Conservation (phyloP, 2,888 invertebrate genomes). For the Ectobius pallidus region DNA sequence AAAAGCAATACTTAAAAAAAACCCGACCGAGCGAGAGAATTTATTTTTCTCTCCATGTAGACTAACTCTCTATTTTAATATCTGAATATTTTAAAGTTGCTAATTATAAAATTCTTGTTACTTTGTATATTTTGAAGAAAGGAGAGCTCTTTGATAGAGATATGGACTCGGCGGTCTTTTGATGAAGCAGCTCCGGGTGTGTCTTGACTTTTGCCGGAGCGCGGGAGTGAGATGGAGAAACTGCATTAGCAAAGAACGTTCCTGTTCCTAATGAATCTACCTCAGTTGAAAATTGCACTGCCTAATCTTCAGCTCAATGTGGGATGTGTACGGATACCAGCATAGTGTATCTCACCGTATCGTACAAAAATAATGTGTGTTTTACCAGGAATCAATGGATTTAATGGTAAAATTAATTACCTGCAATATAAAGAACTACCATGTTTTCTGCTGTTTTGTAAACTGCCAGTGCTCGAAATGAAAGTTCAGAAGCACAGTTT, state of each 20-base stretch:
- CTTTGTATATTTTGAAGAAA: slow-evolving; percentile 4
- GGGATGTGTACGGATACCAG: no score
- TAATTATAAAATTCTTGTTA: slow-evolving; percentile 18
- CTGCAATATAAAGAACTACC: no score
- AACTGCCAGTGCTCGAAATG: no score
- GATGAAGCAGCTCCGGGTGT: neutral
- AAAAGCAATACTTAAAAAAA: no score
- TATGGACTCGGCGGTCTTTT: neutral
- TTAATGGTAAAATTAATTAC: no score
- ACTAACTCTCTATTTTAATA: neutral
- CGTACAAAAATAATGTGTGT: no score
- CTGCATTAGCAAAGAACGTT: slow-evolving; percentile 1
- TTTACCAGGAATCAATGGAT: no score
- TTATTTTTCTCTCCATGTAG: neutral
- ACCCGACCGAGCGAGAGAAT: no score
- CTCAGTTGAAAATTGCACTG: neutral
- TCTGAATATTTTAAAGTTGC: neutral
- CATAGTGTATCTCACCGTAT: no score
- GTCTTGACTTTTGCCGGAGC: slow-evolving; percentile 6
- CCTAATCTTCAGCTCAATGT: no score
- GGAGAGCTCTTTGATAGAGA: neutral
- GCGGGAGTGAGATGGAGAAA: neutral
- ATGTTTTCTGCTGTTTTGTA: no score
- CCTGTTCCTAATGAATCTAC: neutral
- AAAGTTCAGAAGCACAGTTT: no score